A percentile compares a stretch with the other conserved stretches of the same genome.
Evolutionary conservation across 1,140 invertebrate species (phyloP).

Genomic region (Lanistes nyassanus): DNA sequence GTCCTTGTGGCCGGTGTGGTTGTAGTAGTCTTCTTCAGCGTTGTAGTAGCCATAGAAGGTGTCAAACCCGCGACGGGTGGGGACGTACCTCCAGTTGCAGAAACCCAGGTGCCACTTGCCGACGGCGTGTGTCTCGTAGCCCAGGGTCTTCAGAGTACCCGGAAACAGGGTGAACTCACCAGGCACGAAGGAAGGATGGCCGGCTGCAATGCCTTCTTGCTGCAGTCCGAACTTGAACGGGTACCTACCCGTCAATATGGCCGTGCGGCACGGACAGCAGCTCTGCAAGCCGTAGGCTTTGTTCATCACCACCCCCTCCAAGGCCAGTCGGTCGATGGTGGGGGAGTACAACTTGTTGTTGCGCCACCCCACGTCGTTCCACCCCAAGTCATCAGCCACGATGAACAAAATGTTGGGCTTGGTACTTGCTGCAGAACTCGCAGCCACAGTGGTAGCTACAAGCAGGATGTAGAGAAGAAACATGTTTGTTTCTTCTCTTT

Average conservation of each 20-base stretch:
- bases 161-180: not conserved
- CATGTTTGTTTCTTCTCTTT: too few species aligned
- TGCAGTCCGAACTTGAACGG: not conserved
- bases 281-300: not conserved
- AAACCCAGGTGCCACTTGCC: constrained; percentile 54
- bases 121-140: not conserved
- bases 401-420: too few species aligned
- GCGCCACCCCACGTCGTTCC: too few species aligned
- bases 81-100: constrained; percentile 68
- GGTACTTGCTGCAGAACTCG: too few species aligned
- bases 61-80: constrained; percentile 69
- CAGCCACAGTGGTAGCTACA: too few species aligned
- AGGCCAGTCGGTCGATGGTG: too few species aligned
- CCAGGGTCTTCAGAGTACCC: not conserved
- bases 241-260: not conserved
- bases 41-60: constrained; percentile 69
- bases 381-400: too few species aligned
- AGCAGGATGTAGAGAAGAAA: too few species aligned
- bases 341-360: too few species aligned
- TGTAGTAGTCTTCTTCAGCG: constrained; percentile 57
- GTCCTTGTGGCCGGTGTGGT: constrained; percentile 5
- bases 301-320: too few species aligned
- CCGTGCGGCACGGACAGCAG: not conserved
- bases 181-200: not conserved
- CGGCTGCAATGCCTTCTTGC: not conserved